These are phyloP conservation scores for Trissolcus basalis DNA, from an alignment of 1,140 invertebrate genomes.

Conservation along the genomic window DNA sequence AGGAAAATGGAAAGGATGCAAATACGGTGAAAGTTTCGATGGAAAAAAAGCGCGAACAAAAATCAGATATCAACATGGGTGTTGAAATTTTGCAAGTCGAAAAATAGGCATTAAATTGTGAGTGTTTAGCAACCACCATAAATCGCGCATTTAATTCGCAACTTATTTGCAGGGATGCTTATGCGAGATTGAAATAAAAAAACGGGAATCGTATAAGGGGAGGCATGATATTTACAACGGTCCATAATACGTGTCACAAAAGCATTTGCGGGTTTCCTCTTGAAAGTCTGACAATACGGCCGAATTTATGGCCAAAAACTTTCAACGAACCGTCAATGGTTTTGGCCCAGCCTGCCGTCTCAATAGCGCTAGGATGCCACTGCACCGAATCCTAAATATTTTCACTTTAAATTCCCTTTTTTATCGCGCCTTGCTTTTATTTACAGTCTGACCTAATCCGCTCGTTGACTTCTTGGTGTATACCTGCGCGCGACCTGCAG, in stretches of 20 bases:
- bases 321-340: conserved; percentile 76
- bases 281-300: conserved; percentile 73
- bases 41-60: too few species aligned
- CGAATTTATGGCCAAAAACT: conserved; percentile 74
- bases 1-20: too few species aligned
- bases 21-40: too few species aligned
- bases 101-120: background rate
- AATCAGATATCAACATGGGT: too few species aligned
- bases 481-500: conserved; percentile 35
- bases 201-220: conserved; percentile 46
- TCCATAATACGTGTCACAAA: conserved; percentile 72
- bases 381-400: conserved; percentile 54
- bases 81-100: background rate
- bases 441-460: conserved; percentile 57
- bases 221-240: conserved; percentile 57
- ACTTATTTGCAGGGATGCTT: conserved; percentile 22
- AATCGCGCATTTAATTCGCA: conserved; percentile 20
- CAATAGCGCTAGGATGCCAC: conserved; percentile 25
- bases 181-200: conserved; percentile 38
- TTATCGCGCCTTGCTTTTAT: conserved; percentile 60
- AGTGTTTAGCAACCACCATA: conserved; percentile 17
- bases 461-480: conserved; percentile 35
- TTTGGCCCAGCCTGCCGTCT: conserved; percentile 14
- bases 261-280: conserved; percentile 75
- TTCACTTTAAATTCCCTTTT: conserved; percentile 59